Conservation (phyloP, 2,797 vertebrate genomes). For the Pipistrellus kuhlii region DNA sequence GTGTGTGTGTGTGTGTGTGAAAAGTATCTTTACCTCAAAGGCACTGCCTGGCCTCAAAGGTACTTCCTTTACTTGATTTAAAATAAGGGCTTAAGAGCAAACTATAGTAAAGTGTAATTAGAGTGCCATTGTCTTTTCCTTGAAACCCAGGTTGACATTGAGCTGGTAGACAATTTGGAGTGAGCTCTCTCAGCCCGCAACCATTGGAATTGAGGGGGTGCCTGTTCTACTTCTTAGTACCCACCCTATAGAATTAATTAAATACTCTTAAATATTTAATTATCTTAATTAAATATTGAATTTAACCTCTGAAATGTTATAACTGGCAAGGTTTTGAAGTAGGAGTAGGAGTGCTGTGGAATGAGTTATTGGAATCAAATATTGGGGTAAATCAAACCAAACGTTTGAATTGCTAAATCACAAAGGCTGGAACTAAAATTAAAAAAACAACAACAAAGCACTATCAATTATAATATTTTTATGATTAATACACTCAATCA, state of each 20-base stretch:
- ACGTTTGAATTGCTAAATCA: constrained; percentile 37
- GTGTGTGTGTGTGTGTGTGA: not conserved
- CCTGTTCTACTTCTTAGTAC: not conserved
- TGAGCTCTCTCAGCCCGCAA: not conserved
- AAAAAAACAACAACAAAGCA: not conserved
- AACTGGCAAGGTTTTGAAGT: not conserved
- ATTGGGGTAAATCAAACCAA: not conserved
- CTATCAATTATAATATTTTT: not conserved
- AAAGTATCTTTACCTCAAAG: not conserved
- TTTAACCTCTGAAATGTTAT: not conserved
- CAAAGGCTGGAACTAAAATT: not conserved
- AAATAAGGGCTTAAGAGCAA: constrained; percentile 40
- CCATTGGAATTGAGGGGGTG: not conserved
- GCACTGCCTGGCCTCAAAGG: not conserved
- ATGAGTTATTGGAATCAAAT: constrained; percentile 19
- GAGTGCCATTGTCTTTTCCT: not conserved
- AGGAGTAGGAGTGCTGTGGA: not conserved
- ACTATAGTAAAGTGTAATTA: not conserved
- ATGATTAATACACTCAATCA: not conserved
- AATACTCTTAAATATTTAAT: not conserved
- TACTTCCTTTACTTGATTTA: constrained; percentile 49
- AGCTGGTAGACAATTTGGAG: not conserved
- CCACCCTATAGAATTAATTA: not conserved
- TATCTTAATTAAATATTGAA: not conserved
- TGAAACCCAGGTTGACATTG: not conserved